phyloP scores from a whole-genome alignment of 2,888 invertebrate genomes.

The Agonopterix alstromeriana region DNA sequence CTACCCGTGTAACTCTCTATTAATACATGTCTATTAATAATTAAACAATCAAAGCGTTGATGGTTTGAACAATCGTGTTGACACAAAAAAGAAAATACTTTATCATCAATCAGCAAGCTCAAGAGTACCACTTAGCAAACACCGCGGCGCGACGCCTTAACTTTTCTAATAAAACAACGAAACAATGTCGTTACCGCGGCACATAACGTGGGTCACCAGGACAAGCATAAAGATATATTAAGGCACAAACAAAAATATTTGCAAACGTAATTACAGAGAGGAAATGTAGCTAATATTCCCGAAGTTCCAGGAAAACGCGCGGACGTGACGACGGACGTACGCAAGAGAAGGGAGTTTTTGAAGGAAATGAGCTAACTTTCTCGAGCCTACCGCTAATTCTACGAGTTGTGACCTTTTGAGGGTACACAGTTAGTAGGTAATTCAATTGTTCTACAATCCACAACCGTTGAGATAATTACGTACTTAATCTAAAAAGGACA shows the following conservation, averaged over 20 bases:
- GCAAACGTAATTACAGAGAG: slow-evolving; percentile 52
- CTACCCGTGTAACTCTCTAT: too few species aligned
- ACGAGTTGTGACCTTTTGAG: slow-evolving; percentile 6
- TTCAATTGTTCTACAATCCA: not conserved
- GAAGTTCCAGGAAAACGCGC: slow-evolving; percentile 40
- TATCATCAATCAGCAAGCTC: not conserved
- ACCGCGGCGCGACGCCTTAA: slow-evolving; percentile 4
- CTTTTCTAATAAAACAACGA: slow-evolving; percentile 12
- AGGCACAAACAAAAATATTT: slow-evolving; percentile 52
- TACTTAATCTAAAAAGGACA: too few species aligned
- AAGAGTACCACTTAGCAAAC: not conserved
- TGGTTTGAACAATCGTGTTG: too few species aligned
- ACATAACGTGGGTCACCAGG: slow-evolving; percentile 35
- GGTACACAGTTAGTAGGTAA: not conserved
- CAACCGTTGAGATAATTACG: not conserved
- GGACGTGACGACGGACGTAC: slow-evolving; percentile 44
- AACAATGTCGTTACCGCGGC: slow-evolving; percentile 8
- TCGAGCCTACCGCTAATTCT: slow-evolving; percentile 34
- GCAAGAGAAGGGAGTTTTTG: slow-evolving; percentile 54
- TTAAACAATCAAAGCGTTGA: too few species aligned
- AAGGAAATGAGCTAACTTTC: slow-evolving; percentile 66
- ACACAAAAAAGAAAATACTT: too few species aligned
- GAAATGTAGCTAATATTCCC: slow-evolving; percentile 46
- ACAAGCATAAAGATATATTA: slow-evolving; percentile 55
- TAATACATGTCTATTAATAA: too few species aligned